phyloP scores from a whole-genome alignment of 2,797 vertebrate species.

The Tympanoctomys barrerae region DNA sequence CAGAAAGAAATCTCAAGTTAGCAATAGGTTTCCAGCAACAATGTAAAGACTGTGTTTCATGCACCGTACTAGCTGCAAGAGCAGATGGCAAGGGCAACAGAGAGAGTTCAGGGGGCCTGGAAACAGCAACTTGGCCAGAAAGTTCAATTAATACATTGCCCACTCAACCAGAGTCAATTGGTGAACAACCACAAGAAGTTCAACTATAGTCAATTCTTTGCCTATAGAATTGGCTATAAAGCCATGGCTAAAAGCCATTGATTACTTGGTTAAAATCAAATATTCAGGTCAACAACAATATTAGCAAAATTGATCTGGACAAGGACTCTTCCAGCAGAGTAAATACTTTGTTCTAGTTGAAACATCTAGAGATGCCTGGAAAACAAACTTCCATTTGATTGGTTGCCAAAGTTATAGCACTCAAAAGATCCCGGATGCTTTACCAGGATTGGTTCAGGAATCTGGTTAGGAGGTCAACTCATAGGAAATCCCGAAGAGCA shows the following conservation, averaged over 20 bases:
- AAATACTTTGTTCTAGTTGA: not conserved
- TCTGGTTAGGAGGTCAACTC: not conserved
- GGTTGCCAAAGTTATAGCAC: not conserved
- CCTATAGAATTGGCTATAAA: no score
- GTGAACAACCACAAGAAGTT: not conserved
- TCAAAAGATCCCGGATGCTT: not conserved
- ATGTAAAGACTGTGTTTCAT: not conserved
- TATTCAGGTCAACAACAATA: not conserved
- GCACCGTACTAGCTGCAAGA: not conserved
- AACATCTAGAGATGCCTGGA: not conserved
- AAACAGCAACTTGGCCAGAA: not conserved
- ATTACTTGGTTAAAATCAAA: slow-evolving; percentile 9
- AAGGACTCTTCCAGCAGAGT: not conserved
- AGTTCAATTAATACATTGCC: not conserved
- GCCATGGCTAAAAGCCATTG: not conserved
- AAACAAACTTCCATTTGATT: slow-evolving; percentile 21
- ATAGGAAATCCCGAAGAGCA: not conserved
- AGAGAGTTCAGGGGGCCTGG: not conserved
- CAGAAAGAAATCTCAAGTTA: slow-evolving; percentile 42
- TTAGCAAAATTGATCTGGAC: not conserved
- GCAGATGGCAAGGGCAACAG: not conserved
- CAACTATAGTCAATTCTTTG: not conserved
- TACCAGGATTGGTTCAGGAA: not conserved
- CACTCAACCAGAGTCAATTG: not conserved
- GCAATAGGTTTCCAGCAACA: not conserved